A percentile compares a stretch with the other conserved stretches of the same genome.
phyloP scores from a whole-genome alignment of 2,888 invertebrate genomes.

The Pantelozetes paolii region DNA sequence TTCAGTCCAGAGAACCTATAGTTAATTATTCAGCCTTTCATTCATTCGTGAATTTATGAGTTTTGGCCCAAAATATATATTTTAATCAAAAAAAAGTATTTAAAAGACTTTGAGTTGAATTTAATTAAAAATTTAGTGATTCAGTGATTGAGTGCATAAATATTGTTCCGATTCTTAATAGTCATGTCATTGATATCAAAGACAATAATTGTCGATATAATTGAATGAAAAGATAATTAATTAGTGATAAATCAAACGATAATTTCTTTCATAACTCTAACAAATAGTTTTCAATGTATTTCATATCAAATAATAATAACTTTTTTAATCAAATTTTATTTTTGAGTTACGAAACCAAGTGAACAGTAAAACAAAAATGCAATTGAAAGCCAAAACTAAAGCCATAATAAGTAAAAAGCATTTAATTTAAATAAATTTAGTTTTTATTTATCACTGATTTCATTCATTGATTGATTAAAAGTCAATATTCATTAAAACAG shows the following conservation, averaged over 20 bases:
- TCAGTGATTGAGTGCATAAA: no score
- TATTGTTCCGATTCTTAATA: no score
- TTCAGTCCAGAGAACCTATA: background rate
- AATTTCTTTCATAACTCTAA: background rate
- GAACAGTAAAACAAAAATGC: background rate
- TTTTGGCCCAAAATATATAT: background rate
- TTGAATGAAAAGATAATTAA: no score
- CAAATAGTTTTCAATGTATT: no score
- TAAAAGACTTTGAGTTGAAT: constrained; percentile 6
- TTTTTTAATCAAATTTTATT: no score
- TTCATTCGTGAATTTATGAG: constrained; percentile 9
- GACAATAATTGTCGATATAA: background rate
- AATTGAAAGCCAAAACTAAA: background rate
- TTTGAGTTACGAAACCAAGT: background rate
- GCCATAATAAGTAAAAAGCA: constrained; percentile 1
- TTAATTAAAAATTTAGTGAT: background rate
- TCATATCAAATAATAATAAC: no score
- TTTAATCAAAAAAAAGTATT: background rate
- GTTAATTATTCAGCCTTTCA: background rate
- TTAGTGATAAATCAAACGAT: background rate
- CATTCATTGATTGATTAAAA: constrained; percentile 16
- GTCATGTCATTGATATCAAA: no score
- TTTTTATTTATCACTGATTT: constrained; percentile 7
- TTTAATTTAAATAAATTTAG: background rate
- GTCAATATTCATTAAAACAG: constrained; percentile 17